phyloP scores from a whole-genome alignment of 2,797 vertebrate genomes.

The Spinus olivaceus region DNA sequence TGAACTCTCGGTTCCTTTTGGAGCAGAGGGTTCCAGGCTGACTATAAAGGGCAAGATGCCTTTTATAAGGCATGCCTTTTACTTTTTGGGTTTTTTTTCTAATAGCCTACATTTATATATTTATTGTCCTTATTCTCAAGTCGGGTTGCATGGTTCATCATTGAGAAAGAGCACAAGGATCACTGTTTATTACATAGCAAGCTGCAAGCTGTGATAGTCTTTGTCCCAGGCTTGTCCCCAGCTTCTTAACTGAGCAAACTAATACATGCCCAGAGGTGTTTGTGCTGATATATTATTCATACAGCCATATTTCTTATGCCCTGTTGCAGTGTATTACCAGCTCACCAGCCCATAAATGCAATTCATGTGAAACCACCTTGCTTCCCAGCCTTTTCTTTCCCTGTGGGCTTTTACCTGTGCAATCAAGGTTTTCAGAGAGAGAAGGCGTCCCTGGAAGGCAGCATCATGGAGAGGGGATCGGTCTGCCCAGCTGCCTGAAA shows the following conservation, averaged over 20 bases:
- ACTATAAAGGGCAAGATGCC: neutral
- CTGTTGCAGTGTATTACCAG: neutral
- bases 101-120: neutral
- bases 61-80: neutral
- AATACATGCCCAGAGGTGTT: neutral
- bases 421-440: constrained; percentile 84
- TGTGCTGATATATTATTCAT: neutral
- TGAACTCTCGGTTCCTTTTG: neutral
- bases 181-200: neutral
- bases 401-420: constrained; percentile 79
- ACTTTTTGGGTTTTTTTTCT: fast-evolving
- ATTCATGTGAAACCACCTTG: neutral
- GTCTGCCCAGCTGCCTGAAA: constrained; percentile 87
- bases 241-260: neutral
- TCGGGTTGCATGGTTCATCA: neutral
- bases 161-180: neutral
- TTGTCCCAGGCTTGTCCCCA: neutral
- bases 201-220: neutral
- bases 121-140: neutral
- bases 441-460: constrained; percentile 86
- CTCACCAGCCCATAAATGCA: neutral
- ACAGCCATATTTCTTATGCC: neutral
- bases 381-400: neutral
- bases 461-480: constrained; percentile 91
- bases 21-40: neutral